phyloP scores from a whole-genome alignment of 2,113 vertebrate genomes.

The Cephalopholis sonnerati region DNA sequence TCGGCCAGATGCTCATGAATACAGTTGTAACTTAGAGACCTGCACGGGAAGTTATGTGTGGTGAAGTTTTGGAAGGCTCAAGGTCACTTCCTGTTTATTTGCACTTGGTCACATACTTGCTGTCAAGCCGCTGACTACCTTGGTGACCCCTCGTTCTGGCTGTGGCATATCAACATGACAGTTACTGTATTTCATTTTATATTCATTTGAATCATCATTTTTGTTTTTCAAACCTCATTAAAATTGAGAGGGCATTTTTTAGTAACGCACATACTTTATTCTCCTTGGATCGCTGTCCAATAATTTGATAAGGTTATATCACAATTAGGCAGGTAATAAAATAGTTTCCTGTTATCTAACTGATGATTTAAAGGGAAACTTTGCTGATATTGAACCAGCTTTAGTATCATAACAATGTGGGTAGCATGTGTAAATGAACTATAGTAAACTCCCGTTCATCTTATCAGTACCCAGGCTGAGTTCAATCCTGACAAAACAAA shows the following conservation, averaged over 20 bases:
- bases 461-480: too few relatives aligned
- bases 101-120: slow-evolving; percentile 43
- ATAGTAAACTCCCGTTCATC: too few relatives aligned
- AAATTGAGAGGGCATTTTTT: slow-evolving; percentile 17
- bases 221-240: slow-evolving; percentile 1
- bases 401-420: too few relatives aligned
- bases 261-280: slow-evolving; percentile 6
- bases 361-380: not conserved
- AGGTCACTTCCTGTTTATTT: slow-evolving; percentile 78
- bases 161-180: slow-evolving; percentile 46
- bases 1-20: slow-evolving; percentile 84
- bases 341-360: not conserved
- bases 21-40: slow-evolving; percentile 70
- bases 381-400: too few relatives aligned
- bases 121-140: slow-evolving; percentile 49
- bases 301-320: slow-evolving; percentile 17
- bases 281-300: slow-evolving; percentile 3
- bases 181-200: slow-evolving; percentile 39
- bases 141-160: slow-evolving; percentile 42
- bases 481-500: too few relatives aligned
- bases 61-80: slow-evolving; percentile 77
- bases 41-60: slow-evolving; percentile 46
- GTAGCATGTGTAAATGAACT: too few relatives aligned
- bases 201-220: slow-evolving; percentile 57
- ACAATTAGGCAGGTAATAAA: not conserved